Conservation (phyloP, 2,888 invertebrate genomes). For the Drosophila conformis region DNA sequence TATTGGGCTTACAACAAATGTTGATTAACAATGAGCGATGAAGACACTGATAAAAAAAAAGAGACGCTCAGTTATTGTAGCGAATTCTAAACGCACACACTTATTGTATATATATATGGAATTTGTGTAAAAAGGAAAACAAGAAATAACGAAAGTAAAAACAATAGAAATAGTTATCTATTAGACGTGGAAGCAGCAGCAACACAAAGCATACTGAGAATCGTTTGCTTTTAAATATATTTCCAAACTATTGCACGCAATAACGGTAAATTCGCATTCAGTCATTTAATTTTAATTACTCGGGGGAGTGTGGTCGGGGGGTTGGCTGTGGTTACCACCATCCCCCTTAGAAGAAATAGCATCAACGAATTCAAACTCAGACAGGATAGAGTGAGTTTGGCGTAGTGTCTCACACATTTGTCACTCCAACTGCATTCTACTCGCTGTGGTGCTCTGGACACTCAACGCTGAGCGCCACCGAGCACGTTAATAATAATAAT, state of each 20-base stretch:
- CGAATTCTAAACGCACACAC: background rate
- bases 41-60: constrained; percentile 10
- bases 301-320: no score
- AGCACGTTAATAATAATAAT: no score
- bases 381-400: no score
- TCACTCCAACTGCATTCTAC: no score
- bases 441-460: no score
- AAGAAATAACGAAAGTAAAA: background rate
- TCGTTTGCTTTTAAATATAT: constrained; percentile 16
- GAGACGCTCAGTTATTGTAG: constrained; percentile 16
- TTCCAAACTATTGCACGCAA: constrained; percentile 4
- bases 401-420: no score
- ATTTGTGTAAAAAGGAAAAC: constrained; percentile 7
- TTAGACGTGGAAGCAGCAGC: background rate
- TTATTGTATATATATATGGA: background rate
- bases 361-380: no score
- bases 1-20: constrained; percentile 63
- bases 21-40: background rate
- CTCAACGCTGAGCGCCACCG: no score
- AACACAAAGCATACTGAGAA: background rate
- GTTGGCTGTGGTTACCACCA: no score
- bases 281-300: background rate
- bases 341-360: no score
- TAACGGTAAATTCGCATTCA: background rate
- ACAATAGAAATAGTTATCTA: constrained; percentile 2